Evolutionary conservation across 2,113 vertebrate species (phyloP), one percentile per base, ranked within the genome.

Genomic region (Xenopus laevis): DNA sequence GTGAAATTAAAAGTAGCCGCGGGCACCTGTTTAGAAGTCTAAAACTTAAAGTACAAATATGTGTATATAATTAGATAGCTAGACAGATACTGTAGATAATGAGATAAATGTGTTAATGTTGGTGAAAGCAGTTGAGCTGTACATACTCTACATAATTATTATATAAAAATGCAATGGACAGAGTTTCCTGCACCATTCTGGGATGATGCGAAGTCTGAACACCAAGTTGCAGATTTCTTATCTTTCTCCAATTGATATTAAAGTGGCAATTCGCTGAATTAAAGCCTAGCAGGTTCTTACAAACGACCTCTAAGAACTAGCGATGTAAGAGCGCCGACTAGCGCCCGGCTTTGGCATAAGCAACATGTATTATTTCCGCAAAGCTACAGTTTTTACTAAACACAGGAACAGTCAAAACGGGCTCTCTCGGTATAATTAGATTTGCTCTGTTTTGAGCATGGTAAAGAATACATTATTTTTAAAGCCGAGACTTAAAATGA

Each of bases 181-280:
- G 33, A 40, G 33, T 7, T 6, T 40, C 6, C 8, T 40, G 6
- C 8, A 9, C 33, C 6, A 40, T 7, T 6, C 5, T 40, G 8
- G 33, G 33, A 40, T 7, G 33, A 40, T 40, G 33, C 30, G 44
- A 52, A 74, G 45, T 74, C 61, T 74, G 72, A 74, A 68, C 44
- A 68, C 27, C 65, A 68, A 57, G 68, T 58, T 61, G 61, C 40
- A 61, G 65, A 68, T 68, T 76, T 76, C 73, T 76, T 65, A 68
- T 76, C 73, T 76, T 55, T 58, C 30, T 69, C 50, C 46, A 68
- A 69, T 76, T 62, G 66, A 62, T 69, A 63, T 68, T 62, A 76
- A 62, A 76, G 66, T 76, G 57, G 65, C 20, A 33, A 69, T 76
- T 76, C 73, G 62, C 62, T 21, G 65, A 30, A 53, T 69, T 68